These are phyloP conservation scores for Pangasius macronema DNA, from an alignment of 2,797 vertebrate genomes.

Conservation along the genomic window DNA sequence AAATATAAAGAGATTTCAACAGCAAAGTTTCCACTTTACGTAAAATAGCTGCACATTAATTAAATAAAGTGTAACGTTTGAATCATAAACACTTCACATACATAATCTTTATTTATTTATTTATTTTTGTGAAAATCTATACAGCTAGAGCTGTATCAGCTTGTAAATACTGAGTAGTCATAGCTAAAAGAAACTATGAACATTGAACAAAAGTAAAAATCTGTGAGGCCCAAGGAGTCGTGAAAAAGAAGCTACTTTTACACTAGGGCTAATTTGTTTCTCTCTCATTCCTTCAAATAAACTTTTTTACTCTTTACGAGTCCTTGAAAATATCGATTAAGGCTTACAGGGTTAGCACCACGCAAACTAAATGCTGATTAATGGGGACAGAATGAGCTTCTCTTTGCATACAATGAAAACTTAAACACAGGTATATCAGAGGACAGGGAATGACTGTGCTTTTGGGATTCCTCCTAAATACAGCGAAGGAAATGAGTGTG, in stretches of 20 bases:
- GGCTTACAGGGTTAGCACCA: conserved; percentile 14
- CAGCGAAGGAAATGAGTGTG: background rate
- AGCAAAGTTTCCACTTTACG: background rate
- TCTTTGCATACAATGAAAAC: background rate
- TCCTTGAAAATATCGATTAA: background rate
- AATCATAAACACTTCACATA: conserved; percentile 2
- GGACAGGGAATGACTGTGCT: background rate
- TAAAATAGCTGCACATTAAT: conserved; percentile 6
- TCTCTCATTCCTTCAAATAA: background rate
- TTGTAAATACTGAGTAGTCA: background rate
- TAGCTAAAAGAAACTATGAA: background rate
- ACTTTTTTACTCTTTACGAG: background rate
- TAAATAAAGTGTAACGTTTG: conserved; percentile 38
- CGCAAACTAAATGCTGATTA: background rate
- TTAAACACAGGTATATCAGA: background rate
- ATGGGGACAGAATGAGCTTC: background rate
- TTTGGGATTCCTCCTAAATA: background rate
- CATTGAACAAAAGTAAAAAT: background rate
- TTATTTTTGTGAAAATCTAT: background rate
- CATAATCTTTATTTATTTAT: background rate
- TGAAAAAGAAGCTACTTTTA: background rate
- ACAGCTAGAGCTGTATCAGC: background rate
- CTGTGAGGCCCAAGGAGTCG: background rate
- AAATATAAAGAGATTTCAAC: conserved; percentile 2
- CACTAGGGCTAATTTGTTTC: background rate